Base-by-base conservation (phyloP, 2,888 invertebrate genomes). In the Cordylochernes scorpioides region DNA sequence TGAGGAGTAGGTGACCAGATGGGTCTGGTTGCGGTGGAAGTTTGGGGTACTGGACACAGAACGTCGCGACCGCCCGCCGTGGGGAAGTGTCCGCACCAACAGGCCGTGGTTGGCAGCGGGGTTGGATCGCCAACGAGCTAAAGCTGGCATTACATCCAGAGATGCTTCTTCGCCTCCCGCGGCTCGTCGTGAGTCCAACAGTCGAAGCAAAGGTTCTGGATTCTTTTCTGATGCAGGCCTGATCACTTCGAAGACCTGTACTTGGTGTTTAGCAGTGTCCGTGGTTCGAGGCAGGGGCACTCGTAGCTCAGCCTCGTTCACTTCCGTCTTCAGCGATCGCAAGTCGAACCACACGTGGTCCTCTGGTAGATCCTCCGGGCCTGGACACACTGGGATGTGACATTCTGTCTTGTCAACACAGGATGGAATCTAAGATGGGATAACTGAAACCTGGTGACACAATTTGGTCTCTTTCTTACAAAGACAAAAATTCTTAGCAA, bases 81-180 rank as follows among this genome's bases (percentile, higher is more conserved):
- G 31, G 24, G 16, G 25, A 17, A 32, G 28, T 36, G 75, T 63
- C 49, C 68, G 64, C 44, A 80, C 63, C 45, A 77, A 54, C 29
- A 86, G 59, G 30, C 86, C 86, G 52, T 77, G 67, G 58, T 86
- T 86, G 35, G 63, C 58, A 38, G 61, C 57, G 14, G 72, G 70
- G 47, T 65, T 60, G 26, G 60, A 55, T 46, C 72, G 56, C 88
- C 88, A 88, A 48, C 82, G 64, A 43, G 71, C 65, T 31, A 77
- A 73, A 17, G 88, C 84, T 33, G 75, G 72, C 38, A 72, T 63
- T 15, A 86, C 75, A 55, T 88, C 86, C 42, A 86, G 61, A 37
- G 64, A 68, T 31, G 78, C 59, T 45, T 64, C 64, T 7, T 55
- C 57, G 18, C 47, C 36, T 30, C 48, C 47, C 17, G 45, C 39